phyloP scores from a whole-genome alignment of 2,797 vertebrate species.

The Discoglossus pictus region DNA sequence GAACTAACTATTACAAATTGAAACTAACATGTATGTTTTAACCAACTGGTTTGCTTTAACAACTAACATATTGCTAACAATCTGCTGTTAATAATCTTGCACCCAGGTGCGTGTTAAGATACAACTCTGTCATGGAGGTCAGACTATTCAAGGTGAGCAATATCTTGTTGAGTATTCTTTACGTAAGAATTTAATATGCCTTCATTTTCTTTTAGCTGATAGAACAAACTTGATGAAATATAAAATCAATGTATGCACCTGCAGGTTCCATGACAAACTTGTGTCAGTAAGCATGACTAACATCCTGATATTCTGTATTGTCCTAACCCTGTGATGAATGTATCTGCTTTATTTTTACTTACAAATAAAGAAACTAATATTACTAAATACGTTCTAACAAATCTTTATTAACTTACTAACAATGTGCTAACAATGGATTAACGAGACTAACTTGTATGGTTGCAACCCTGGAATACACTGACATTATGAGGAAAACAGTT shows the following conservation, averaged over 20 bases:
- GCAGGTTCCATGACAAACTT: constrained; percentile 42
- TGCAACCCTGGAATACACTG: constrained; percentile 31
- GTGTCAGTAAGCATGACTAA: constrained; percentile 39
- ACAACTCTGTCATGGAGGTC: constrained; percentile 39
- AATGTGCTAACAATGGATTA: constrained; percentile 7
- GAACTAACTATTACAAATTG: constrained; percentile 2
- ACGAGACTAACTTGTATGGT: background rate
- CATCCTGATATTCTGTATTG: constrained; percentile 28
- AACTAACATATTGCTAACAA: constrained; percentile 38
- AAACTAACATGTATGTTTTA: constrained; percentile 31
- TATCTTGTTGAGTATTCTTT: background rate
- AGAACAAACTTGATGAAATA: background rate
- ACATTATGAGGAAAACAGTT: background rate
- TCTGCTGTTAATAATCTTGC: constrained; percentile 6
- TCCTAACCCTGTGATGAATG: constrained; percentile 28
- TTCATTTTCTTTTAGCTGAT: too few species aligned
- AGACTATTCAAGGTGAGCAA: constrained; percentile 2
- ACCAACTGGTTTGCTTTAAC: constrained; percentile 11
- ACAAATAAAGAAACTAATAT: constrained; percentile 50
- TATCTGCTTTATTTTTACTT: constrained; percentile 38
- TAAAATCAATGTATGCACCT: background rate
- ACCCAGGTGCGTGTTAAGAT: constrained; percentile 1
- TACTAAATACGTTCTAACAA: constrained; percentile 35
- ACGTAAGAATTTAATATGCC: too few species aligned
- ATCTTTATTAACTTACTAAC: constrained; percentile 49